phyloP scores from a whole-genome alignment of 2,797 vertebrate species.

The Poeciliopsis gracilis region DNA sequence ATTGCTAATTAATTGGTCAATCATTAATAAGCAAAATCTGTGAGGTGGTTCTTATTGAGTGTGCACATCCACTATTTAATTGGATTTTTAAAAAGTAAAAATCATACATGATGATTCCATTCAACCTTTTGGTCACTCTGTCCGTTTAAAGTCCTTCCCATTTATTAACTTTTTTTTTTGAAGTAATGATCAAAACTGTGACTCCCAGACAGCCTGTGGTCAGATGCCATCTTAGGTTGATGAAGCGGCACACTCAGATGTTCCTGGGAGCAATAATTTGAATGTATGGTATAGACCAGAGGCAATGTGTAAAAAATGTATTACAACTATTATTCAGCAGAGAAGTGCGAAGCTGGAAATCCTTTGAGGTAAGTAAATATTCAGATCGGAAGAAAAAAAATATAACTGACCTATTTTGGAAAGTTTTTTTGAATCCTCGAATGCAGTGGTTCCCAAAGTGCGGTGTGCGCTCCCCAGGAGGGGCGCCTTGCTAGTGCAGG shows the following conservation, averaged over 20 bases:
- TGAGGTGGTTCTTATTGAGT: neutral
- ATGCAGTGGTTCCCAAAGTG: too few species aligned
- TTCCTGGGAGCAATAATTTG: constrained; percentile 3
- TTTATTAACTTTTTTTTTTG: too few species aligned
- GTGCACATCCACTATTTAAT: neutral
- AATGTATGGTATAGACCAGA: neutral
- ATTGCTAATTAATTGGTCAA: neutral
- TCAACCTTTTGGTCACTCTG: neutral
- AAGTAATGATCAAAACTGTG: neutral
- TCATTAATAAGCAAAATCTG: neutral
- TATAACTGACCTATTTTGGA: neutral
- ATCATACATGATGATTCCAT: neutral
- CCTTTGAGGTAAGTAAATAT: neutral
- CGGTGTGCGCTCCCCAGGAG: too few species aligned
- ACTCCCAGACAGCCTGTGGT: neutral
- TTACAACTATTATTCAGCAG: neutral
- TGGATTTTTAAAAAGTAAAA: neutral
- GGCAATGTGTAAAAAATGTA: neutral
- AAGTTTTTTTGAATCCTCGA: neutral
- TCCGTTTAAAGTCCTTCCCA: neutral
- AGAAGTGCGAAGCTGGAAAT: neutral
- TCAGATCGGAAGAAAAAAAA: neutral
- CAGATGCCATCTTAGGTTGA: neutral
- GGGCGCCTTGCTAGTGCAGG: too few species aligned
- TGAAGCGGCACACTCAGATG: neutral